Conservation (phyloP, 2,888 invertebrate species). For the Drosophila paranaensis region DNA sequence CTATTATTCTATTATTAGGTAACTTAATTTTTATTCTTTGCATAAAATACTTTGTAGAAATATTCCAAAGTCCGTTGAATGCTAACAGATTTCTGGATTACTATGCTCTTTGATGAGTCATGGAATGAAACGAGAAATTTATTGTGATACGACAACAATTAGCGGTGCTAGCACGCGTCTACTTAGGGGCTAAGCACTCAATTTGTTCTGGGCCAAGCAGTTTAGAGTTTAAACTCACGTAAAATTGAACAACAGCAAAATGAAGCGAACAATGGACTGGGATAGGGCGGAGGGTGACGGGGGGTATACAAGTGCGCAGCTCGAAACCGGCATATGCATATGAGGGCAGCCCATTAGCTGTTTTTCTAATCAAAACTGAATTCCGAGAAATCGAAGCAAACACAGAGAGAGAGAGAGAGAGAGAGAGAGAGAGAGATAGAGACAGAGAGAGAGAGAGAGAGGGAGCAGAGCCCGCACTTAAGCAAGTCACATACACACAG, state of each 20-base stretch:
- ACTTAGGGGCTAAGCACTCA: not conserved
- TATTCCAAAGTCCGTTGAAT: too few relatives aligned
- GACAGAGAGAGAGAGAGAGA: too few relatives aligned
- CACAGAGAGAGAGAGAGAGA: not conserved
- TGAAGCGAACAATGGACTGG: not conserved
- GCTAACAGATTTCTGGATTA: not conserved
- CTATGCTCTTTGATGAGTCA: constrained; percentile 53
- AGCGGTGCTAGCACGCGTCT: constrained; percentile 6
- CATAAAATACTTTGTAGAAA: not conserved
- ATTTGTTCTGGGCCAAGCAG: constrained; percentile 12
- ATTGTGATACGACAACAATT: constrained; percentile 38
- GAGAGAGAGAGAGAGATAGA: too few relatives aligned
- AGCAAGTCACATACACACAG: constrained; percentile 18
- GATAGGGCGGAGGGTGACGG: not conserved
- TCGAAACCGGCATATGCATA: constrained; percentile 27
- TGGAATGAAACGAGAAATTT: constrained; percentile 46
- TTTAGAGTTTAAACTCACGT: constrained; percentile 3
- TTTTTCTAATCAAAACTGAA: constrained; percentile 48
- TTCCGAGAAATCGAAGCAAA: constrained; percentile 44
- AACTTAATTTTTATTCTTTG: not conserved
- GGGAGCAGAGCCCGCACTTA: constrained; percentile 20
- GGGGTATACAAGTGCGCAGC: not conserved
- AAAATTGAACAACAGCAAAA: not conserved
- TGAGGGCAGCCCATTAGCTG: constrained; percentile 43
- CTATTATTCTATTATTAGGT: too few relatives aligned